These are phyloP conservation scores for Macrotis lagotis DNA, from an alignment of 2,113 vertebrate species.

Conservation along the genomic window DNA sequence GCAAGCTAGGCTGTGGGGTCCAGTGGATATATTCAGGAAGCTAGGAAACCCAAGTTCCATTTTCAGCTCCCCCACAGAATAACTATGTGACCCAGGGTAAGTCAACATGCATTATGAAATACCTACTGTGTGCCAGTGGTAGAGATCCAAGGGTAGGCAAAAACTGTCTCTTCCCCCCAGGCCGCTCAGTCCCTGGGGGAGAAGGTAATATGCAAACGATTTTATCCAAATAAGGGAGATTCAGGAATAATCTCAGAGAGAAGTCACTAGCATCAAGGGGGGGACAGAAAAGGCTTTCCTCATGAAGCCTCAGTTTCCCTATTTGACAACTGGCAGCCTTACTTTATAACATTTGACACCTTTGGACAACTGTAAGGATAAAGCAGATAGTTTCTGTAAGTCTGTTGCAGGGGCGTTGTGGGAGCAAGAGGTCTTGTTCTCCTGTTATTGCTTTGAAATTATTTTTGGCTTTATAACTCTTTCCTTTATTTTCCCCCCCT, in stretches of 20 bases:
- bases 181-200: too few relatives aligned
- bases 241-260: background rate
- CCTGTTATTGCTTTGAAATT: background rate
- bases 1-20: background rate
- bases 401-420: background rate
- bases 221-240: background rate
- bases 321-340: background rate
- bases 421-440: background rate
- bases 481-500: background rate
- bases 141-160: background rate
- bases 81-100: background rate
- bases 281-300: background rate
- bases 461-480: background rate
- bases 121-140: background rate
- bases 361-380: background rate
- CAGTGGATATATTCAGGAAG: background rate
- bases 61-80: background rate
- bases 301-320: background rate
- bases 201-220: background rate
- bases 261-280: background rate
- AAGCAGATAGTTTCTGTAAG: background rate
- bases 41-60: background rate
- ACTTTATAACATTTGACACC: background rate
- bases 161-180: background rate
- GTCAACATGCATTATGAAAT: background rate